Conservation (phyloP, 2,888 invertebrate genomes). For the Megalurothrips usitatus region DNA sequence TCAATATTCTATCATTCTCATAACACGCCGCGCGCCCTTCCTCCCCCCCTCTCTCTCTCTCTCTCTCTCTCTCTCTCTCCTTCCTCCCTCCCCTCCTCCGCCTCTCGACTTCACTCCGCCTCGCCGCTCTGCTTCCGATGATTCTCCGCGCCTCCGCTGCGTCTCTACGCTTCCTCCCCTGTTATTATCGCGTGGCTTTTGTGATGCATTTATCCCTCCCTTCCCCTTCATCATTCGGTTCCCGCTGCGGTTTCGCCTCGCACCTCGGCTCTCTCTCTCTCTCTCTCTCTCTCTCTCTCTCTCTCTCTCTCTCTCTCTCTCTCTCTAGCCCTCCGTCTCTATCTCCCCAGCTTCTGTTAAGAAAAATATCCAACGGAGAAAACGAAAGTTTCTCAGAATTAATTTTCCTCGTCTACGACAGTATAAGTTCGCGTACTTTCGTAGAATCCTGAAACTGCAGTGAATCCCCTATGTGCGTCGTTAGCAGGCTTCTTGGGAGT, state of each 20-base stretch:
- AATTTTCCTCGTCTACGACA: too few relatives aligned
- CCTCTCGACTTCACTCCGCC: background rate
- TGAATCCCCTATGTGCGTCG: too few relatives aligned
- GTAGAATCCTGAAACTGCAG: too few relatives aligned
- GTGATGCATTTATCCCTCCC: background rate
- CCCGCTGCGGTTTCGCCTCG: too few relatives aligned
- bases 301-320: constrained; percentile 6
- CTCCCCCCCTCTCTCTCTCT: background rate
- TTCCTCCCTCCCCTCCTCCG: background rate
- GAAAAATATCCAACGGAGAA: too few relatives aligned
- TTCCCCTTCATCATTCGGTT: background rate
- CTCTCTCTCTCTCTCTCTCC: constrained; percentile 5
- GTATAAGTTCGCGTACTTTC: too few relatives aligned
- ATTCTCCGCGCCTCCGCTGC: background rate
- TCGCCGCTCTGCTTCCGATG: background rate
- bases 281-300: background rate
- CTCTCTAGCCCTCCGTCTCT: background rate
- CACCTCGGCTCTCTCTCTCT: background rate
- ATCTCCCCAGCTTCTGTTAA: too few relatives aligned
- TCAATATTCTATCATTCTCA: constrained; percentile 25
- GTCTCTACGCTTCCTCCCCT: background rate
- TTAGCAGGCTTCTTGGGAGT: too few relatives aligned
- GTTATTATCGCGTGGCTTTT: background rate
- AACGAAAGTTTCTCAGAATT: too few relatives aligned
- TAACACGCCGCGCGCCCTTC: background rate